phyloP scores from a whole-genome alignment of 2,797 vertebrate species.

The Gallinago stenura region DNA sequence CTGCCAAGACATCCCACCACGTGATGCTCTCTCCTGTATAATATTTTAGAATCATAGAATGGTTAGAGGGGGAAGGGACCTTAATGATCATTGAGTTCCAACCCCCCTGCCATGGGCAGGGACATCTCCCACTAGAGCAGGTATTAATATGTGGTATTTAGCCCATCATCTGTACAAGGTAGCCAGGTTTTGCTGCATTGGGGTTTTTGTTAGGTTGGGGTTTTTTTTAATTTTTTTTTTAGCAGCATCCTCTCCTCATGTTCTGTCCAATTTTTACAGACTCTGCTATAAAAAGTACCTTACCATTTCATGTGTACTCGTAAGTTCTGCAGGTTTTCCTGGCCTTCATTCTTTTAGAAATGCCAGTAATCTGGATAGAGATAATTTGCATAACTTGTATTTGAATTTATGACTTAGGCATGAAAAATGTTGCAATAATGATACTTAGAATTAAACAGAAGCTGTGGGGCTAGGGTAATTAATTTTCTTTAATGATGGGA shows the following conservation, averaged over 20 bases:
- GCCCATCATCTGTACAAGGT: too few species aligned
- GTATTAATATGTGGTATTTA: too few species aligned
- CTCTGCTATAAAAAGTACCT: not conserved
- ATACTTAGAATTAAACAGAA: constrained; percentile 51
- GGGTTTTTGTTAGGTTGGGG: too few species aligned
- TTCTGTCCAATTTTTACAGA: not conserved
- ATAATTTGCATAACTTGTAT: constrained; percentile 24
- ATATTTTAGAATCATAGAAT: too few species aligned
- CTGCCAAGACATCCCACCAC: too few species aligned
- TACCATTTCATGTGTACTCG: not conserved
- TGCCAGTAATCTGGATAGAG: not conserved
- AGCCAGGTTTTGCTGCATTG: too few species aligned
- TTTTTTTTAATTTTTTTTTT: too few species aligned
- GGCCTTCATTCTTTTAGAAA: not conserved
- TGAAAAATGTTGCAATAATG: constrained; percentile 55
- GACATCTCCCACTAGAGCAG: too few species aligned
- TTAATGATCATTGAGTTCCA: too few species aligned
- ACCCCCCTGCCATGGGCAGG: too few species aligned
- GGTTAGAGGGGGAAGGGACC: too few species aligned
- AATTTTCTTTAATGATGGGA: constrained; percentile 51
- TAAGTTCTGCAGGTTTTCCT: not conserved
- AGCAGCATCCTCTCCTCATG: too few species aligned
- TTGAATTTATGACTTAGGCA: constrained; percentile 21
- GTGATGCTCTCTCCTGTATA: not conserved
- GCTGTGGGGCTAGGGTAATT: constrained; percentile 10